Evolutionary conservation across 2,113 vertebrate genomes (phyloP), one percentile per base, ranked within the genome.

Genomic region (Cygnus atratus): DNA sequence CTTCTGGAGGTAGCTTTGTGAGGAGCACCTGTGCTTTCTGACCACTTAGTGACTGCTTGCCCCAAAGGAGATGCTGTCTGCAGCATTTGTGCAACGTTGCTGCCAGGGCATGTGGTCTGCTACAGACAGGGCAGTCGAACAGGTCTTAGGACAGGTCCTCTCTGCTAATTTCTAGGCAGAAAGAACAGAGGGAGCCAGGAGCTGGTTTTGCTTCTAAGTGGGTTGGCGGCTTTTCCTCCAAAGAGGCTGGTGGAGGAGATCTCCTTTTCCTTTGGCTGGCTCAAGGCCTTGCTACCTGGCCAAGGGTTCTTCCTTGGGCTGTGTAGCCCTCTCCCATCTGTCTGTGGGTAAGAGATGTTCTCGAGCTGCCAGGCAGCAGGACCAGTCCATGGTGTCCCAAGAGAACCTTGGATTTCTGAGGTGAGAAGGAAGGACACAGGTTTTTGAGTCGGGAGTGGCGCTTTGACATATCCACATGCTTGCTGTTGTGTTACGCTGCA

Each of bases 391-490:
- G 25, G 55, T 33, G 18, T 58, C 18, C 31, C 31, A 11, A 5
- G 12, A 35, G 21, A 31, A 57, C 14, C 15, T 52, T 33, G 67
- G 37, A 22, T 80, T 82, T 76, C 41, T 52, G 67, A 29, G 73
- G 14, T 48, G 58, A 28, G 46, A 31, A 66, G 66, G 71, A 71
- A 57, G 33, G 6, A 4, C 4, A 2, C 1, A 52, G 11, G 22
- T 25, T 57, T 52, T 86, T 65, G 57, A 29, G 4, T 37, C 35
- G n/a, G 58, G n/a, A 76, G 20, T 8, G 1, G 43, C 24, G 74
- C 50, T 78, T 2, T 3, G 41, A 43, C 0, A 0, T 5, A 8
- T 77, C 70, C 17, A 3, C 13, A 37, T 4, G 0, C 31, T 48
- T 55, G 54, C 22, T 66, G 11, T 33, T 52, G 58, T 16, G 41